Percentiles rank a stretch among this genome's conserved stretches.
phyloP scores from a whole-genome alignment of 2,797 vertebrate species.

The Numenius phaeopus region DNA sequence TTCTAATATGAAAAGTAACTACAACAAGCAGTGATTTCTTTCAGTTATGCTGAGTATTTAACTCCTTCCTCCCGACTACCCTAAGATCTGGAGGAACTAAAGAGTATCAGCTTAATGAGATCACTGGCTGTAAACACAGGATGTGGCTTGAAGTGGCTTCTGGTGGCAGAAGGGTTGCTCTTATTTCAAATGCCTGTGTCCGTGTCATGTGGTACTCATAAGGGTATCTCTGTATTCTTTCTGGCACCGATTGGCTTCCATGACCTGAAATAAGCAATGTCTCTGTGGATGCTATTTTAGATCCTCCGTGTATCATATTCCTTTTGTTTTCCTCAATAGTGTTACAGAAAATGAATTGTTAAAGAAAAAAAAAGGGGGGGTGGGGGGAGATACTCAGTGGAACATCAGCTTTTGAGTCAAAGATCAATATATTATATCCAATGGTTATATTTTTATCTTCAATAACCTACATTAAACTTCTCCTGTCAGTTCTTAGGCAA shows the following conservation, averaged over 20 bases:
- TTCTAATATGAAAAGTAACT: background rate
- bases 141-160: background rate
- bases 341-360: background rate
- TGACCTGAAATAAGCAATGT: background rate
- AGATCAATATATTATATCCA: slow-evolving; percentile 32
- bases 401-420: slow-evolving; percentile 34
- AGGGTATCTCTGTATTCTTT: background rate
- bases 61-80: background rate
- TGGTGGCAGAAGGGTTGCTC: background rate
- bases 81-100: background rate
- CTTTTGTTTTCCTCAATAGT: background rate
- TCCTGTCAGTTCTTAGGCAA: background rate
- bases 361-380: background rate
- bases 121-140: background rate
- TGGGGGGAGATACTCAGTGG: background rate
- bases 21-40: background rate
- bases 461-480: slow-evolving; percentile 23
- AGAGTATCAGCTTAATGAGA: background rate
- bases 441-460: slow-evolving; percentile 52
- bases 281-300: background rate
- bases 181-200: background rate
- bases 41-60: background rate
- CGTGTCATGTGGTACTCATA: background rate
- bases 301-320: background rate
- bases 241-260: background rate